Base-by-base conservation (phyloP, 2,113 vertebrate species). In the Zeus faber region DNA sequence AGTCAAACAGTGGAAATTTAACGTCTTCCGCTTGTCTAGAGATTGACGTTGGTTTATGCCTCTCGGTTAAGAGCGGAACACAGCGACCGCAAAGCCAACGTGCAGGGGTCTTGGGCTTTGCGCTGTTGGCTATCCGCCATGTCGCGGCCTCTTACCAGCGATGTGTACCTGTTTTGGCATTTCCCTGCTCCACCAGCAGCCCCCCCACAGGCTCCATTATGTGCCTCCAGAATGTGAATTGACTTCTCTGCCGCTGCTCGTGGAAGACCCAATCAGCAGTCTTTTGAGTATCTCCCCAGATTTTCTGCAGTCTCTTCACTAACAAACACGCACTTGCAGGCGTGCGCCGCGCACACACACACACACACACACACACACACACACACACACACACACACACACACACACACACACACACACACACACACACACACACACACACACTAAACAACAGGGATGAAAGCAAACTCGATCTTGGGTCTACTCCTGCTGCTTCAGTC, bases 401-500 rank as follows among this genome's bases (percentile, higher is more conserved):
- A 39, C 63, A 54, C 63, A 41, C 45, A 65, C 52, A 37, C 54
- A 40, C 56, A 39, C 63, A 51, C 65, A 41, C 41, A 65, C 51
- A 37, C 54, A 62, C 67, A 77, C 79, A 49, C 61, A 63, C 35
- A 41, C 44, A 69, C 69, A 48, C 59, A 37, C 50, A 54, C 60
- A 33, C 44, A 43, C 58, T 31, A 16, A 63, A 49, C 78, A 84
- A 81, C 64, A 58, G 63, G 81, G 86, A 89, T 88, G 84, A 89
- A 89, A 88, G 86, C 84, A 51, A 80, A 79, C 83, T 82, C 66
- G 64, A 79, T 79, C 81, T 86, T 79, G 74, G 84, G 87, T 86
- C 81, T 85, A 82, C 82, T 87, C 72, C 71, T 78, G 77, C 77
- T 86, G 75, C 77, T 72, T 86, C 63, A 58, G 81, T 84, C 84